phyloP scores from a whole-genome alignment of 2,888 invertebrate species.

The Hoplodrina blanda region DNA sequence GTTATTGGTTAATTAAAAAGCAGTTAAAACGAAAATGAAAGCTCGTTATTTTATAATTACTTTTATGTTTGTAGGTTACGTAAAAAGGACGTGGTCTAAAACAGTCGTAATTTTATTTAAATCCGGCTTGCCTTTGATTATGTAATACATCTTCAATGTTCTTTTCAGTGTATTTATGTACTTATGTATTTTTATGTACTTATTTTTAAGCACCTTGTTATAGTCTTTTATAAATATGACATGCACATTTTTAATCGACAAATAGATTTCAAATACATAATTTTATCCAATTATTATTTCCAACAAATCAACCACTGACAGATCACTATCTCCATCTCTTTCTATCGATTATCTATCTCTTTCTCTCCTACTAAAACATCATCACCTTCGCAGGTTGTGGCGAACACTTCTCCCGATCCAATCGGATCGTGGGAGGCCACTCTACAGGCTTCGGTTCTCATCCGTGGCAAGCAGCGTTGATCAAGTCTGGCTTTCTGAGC shows the following conservation, averaged over 20 bases:
- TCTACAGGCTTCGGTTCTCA: constrained; percentile 97
- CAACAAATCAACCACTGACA: neutral
- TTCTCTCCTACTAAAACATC: neutral
- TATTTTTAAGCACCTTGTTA: neutral
- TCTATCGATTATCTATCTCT: neutral
- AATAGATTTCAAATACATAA: no score
- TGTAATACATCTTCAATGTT: neutral
- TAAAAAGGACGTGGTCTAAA: constrained; percentile 4
- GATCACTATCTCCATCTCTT: neutral
- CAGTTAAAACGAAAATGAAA: constrained; percentile 14
- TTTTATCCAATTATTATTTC: neutral
- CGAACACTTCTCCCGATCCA: constrained; percentile 96
- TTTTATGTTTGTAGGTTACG: constrained; percentile 12
- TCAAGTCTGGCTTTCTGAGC: constrained; percentile 97
- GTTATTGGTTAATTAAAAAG: constrained; percentile 8
- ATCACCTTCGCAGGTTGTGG: constrained; percentile 94
- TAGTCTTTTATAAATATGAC: neutral
- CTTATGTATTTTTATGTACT: neutral
- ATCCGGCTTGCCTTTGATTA: neutral
- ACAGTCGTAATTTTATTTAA: neutral
- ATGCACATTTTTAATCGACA: neutral
- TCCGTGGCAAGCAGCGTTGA: constrained; percentile 98
- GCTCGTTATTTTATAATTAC: neutral
- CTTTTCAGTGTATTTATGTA: constrained; percentile 5
- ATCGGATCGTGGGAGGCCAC: constrained; percentile 97